phyloP scores from a whole-genome alignment of 2,888 invertebrate genomes.

The Eurois occulta region DNA sequence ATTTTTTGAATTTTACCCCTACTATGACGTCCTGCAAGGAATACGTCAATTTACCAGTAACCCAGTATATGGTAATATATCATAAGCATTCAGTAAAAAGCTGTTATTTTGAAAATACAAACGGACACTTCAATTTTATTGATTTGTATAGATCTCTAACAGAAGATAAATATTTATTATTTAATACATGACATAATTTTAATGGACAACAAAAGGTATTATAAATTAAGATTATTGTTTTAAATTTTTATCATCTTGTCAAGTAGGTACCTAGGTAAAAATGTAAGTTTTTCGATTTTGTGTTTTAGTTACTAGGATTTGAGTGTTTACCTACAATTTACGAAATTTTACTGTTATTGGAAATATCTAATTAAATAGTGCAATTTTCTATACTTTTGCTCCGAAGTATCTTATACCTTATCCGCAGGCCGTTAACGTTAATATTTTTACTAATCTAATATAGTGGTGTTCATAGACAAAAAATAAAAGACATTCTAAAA shows the following conservation, averaged over 20 bases:
- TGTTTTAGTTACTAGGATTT: too few relatives aligned
- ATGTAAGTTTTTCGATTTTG: too few relatives aligned
- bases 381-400: not conserved
- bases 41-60: too few relatives aligned
- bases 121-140: too few relatives aligned
- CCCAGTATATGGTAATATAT: too few relatives aligned
- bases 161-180: not conserved
- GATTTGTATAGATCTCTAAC: not conserved
- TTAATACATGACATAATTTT: not conserved
- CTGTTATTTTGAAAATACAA: too few relatives aligned
- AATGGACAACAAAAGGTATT: not conserved
- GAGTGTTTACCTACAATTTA: too few relatives aligned
- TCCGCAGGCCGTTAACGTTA: not conserved
- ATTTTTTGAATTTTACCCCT: too few relatives aligned
- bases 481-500: constrained; percentile 33
- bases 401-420: not conserved
- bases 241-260: not conserved
- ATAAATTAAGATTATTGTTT: not conserved
- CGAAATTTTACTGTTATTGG: too few relatives aligned
- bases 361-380: not conserved
- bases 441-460: constrained; percentile 6
- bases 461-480: constrained; percentile 8
- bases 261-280: too few relatives aligned
- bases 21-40: too few relatives aligned
- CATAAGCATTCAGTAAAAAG: too few relatives aligned